Conservation (phyloP, 2,113 vertebrate species). For the Oriolus oriolus region DNA sequence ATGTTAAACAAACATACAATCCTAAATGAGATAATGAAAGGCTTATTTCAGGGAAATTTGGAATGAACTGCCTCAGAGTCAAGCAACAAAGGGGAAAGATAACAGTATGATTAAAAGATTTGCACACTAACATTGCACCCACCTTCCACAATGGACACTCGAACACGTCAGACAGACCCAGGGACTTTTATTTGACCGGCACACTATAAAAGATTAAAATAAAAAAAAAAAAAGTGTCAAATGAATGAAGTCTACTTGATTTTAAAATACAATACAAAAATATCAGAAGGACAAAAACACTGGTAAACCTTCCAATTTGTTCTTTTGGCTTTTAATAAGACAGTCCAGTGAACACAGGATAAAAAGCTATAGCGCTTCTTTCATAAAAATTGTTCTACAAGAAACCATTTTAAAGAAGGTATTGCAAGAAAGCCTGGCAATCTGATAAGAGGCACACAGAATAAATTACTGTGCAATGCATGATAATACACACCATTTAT, state of each 20-base stretch:
- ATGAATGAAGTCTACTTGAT: neutral
- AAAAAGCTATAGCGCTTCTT: neutral
- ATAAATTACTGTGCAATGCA: neutral
- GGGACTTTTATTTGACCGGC: constrained; percentile 96
- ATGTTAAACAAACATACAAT: neutral
- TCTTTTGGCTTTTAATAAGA: neutral
- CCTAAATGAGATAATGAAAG: neutral
- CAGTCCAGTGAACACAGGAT: neutral
- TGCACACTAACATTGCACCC: constrained; percentile 11
- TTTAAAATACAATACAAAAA: neutral
- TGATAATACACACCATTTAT: neutral
- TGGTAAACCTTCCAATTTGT: neutral
- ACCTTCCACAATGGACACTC: constrained; percentile 97
- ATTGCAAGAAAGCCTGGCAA: neutral
- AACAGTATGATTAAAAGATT: neutral
- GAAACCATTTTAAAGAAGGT: neutral
- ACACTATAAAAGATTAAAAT: constrained; percentile 77
- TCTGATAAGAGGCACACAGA: neutral
- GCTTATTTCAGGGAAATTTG: neutral
- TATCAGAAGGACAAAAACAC: neutral
- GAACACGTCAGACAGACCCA: constrained; percentile 97
- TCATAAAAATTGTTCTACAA: neutral
- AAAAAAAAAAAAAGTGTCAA: neutral
- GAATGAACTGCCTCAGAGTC: neutral
- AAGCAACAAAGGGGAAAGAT: neutral